Evolutionary conservation across 1,140 invertebrate species (phyloP).

Genomic region (Caerostris extrusa): DNA sequence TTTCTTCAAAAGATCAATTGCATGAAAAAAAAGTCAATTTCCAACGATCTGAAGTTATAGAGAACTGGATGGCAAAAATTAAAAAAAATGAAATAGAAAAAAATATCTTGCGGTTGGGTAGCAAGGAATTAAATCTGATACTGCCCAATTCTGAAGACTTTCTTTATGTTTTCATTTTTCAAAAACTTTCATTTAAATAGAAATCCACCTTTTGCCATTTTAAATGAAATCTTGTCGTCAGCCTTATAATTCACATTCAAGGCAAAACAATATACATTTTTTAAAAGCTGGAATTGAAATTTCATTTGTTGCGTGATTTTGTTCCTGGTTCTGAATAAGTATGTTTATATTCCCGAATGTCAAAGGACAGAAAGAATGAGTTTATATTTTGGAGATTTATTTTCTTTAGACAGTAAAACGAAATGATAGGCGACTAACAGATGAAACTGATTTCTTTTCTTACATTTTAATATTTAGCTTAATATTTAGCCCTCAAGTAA

Average conservation of each 20-base stretch:
- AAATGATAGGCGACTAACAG: background rate
- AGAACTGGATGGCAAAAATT: slow-evolving; percentile 10
- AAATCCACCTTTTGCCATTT: slow-evolving; percentile 38
- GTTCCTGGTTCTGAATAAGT: slow-evolving; percentile 3
- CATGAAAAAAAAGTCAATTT: slow-evolving; percentile 50
- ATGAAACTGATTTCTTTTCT: background rate
- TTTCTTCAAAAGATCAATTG: slow-evolving; percentile 51
- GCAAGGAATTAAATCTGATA: slow-evolving; percentile 67
- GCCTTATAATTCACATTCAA: slow-evolving; percentile 43
- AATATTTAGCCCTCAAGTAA: too few species aligned
- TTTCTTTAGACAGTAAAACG: background rate
- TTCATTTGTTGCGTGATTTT: background rate
- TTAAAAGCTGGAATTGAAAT: slow-evolving; percentile 10
- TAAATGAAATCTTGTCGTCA: slow-evolving; percentile 60
- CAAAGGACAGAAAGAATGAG: background rate
- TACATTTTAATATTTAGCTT: background rate
- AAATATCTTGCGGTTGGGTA: slow-evolving; percentile 50
- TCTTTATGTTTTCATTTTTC: slow-evolving; percentile 10
- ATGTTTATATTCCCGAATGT: slow-evolving; percentile 25
- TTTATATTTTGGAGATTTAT: background rate
- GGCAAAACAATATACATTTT: slow-evolving; percentile 22
- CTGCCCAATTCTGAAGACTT: slow-evolving; percentile 19
- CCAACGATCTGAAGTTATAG: background rate
- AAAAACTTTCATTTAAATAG: slow-evolving; percentile 62
- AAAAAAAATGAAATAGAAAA: slow-evolving; percentile 52